phyloP scores from a whole-genome alignment of 2,888 invertebrate species.

The Axea sp. region DNA sequence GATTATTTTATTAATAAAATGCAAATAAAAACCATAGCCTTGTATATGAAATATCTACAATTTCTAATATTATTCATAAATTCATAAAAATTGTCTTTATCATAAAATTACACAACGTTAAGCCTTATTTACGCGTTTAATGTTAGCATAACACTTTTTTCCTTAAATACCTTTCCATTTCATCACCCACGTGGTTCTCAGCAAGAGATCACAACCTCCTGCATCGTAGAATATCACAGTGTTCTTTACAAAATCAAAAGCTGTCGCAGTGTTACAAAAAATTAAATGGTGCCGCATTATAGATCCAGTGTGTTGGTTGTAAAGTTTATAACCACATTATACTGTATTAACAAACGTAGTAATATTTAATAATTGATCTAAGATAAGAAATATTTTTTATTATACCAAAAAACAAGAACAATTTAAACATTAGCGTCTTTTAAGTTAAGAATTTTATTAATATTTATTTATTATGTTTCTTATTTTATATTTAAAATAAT shows the following conservation, averaged over 20 bases:
- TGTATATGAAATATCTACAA: constrained; percentile 1
- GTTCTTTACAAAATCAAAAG: constrained; percentile 64
- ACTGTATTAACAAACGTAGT: too few relatives aligned
- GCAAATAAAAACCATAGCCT: constrained; percentile 18
- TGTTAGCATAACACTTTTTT: constrained; percentile 22
- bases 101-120: background rate
- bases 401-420: too few relatives aligned
- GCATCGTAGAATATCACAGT: constrained; percentile 64
- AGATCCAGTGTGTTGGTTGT: too few relatives aligned
- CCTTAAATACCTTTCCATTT: constrained; percentile 36
- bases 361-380: too few relatives aligned
- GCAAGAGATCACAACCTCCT: constrained; percentile 66
- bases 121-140: constrained; percentile 14
- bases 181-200: constrained; percentile 68
- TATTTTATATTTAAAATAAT: too few relatives aligned
- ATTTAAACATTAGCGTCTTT: too few relatives aligned
- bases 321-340: too few relatives aligned
- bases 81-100: constrained; percentile 19
- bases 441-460: too few relatives aligned
- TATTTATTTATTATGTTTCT: too few relatives aligned
- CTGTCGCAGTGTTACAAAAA: constrained; percentile 11
- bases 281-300: constrained; percentile 10
- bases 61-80: constrained; percentile 27
- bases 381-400: too few relatives aligned
- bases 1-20: constrained; percentile 18